Percentiles rank a stretch among this genome's conserved stretches.
These are phyloP conservation scores for Pseudolaguvia tuberculata DNA, from an alignment of 2,113 vertebrate genomes.

Conservation along the genomic window DNA sequence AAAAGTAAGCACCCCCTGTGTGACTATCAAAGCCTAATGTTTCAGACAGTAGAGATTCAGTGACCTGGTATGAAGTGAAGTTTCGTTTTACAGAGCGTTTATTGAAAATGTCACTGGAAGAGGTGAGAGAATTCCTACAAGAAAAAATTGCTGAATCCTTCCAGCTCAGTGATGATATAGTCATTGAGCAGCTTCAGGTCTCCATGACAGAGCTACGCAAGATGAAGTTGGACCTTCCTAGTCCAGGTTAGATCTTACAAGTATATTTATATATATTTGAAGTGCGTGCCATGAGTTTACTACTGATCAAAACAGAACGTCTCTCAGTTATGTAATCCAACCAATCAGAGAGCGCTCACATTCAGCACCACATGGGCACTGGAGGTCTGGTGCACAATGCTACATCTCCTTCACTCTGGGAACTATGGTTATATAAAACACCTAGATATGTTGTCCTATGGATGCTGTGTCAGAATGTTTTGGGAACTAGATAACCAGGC, in stretches of 20 bases:
- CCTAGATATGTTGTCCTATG: no score
- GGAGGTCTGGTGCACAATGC: no score
- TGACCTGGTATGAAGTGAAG: background rate
- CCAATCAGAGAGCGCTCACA: no score
- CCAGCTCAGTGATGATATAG: constrained; percentile 71
- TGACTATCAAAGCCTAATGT: background rate
- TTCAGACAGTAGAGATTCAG: background rate
- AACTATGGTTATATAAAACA: no score
- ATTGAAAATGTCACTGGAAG: constrained; percentile 76
- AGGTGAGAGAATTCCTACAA: constrained; percentile 81
- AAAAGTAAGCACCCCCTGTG: constrained; percentile 70
- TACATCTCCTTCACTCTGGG: no score
- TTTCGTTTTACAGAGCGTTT: constrained; percentile 67
- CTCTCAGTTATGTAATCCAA: no score
- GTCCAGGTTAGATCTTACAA: constrained; percentile 66
- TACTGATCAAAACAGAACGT: background rate
- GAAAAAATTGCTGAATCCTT: constrained; percentile 72
- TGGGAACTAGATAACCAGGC: no score
- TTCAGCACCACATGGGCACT: no score
- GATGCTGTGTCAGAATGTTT: no score
- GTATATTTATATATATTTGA: background rate
- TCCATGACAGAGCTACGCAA: constrained; percentile 75
- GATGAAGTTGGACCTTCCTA: constrained; percentile 78
- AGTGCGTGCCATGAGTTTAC: background rate
- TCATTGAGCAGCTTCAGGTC: constrained; percentile 75